Evolutionary conservation across 2,888 invertebrate genomes (phyloP).

Genomic region (Cryptus armator): DNA sequence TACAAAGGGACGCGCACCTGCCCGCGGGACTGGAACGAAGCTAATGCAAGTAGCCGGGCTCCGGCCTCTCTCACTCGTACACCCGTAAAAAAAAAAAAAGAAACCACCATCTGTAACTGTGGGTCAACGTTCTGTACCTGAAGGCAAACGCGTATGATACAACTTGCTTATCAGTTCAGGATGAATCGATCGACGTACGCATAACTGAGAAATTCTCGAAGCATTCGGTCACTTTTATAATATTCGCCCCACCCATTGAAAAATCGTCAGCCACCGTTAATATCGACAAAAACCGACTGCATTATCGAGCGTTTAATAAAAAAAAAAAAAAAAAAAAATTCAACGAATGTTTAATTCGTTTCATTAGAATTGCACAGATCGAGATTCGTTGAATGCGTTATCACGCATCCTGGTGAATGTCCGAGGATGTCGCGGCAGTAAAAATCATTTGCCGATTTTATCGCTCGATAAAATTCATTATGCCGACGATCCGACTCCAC

Average conservation of each 20-base stretch:
- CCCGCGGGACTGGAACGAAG: conserved; percentile 10
- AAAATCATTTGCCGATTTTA: not conserved
- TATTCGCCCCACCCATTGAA: not conserved
- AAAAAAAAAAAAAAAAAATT: not conserved
- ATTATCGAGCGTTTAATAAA: not conserved
- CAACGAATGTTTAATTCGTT: not conserved
- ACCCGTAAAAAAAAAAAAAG: conserved; percentile 56
- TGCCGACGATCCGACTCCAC: not conserved
- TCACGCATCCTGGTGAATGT: not conserved
- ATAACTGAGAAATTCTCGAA: conserved; percentile 3
- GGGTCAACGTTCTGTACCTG: conserved; percentile 70
- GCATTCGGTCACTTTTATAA: conserved; percentile 37
- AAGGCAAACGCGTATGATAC: not conserved
- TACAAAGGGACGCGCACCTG: conserved; percentile 44
- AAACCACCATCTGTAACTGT: conserved; percentile 58
- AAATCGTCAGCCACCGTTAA: not conserved
- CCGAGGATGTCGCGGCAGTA: not conserved
- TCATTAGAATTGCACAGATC: not conserved
- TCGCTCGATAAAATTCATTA: not conserved
- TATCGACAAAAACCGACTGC: not conserved
- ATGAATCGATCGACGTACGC: conserved; percentile 26
- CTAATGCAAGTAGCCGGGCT: conserved; percentile 53
- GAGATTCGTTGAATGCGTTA: not conserved
- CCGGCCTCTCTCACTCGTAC: not conserved
- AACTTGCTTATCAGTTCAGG: not conserved